Evolutionary conservation across 2,797 vertebrate genomes (phyloP), one percentile per base, ranked within the genome.

Genomic region (Nothura maculosa): DNA sequence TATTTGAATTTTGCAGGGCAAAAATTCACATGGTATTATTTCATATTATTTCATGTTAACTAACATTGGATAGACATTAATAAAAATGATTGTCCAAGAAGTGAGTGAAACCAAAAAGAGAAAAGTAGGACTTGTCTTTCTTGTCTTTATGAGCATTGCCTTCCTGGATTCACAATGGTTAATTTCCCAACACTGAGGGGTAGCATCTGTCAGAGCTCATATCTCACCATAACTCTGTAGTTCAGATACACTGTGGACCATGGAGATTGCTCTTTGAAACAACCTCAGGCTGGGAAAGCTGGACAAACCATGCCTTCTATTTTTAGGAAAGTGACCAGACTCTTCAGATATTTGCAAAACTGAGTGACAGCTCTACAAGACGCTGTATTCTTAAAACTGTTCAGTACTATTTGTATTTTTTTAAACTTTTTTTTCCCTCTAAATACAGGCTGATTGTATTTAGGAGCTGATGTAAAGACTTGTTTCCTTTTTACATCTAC

Each of bases 391-490:
- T 3, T 12, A 24, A 81, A 50, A 18, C 34, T 79, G 11, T 64
- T 6, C 15, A 12, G 27, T 61, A 3, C 1, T 42, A 18, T 28
- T 28, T 22, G 8, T 2, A 1, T 8, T 3, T 24, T 32, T 24
- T 22, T 6, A 9, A 42, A 40, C 40, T 40, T 40, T 2, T 1
- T 63, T 67, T 64, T 50, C 64, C 17, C 3, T 67, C 30, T 69
- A 50, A 55, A 30, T 9, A 32, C 10, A 36, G 0, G 4, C 24
- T 50, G 48, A 14, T 50, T 50, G 24, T 25, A 50, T 47, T 30
- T 22, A 45, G 20, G 14, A 64, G 1, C 1, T 36, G 48, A 34
- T 34, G 18, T 72, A 20, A 81, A 42, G 9, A 24, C 30, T 27
- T 72, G 20, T 2, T 22, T 6, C 3, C 7, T 50, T 70, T 12